Base-by-base conservation (phyloP, 2,797 vertebrate genomes). In the Ibycter americanus region DNA sequence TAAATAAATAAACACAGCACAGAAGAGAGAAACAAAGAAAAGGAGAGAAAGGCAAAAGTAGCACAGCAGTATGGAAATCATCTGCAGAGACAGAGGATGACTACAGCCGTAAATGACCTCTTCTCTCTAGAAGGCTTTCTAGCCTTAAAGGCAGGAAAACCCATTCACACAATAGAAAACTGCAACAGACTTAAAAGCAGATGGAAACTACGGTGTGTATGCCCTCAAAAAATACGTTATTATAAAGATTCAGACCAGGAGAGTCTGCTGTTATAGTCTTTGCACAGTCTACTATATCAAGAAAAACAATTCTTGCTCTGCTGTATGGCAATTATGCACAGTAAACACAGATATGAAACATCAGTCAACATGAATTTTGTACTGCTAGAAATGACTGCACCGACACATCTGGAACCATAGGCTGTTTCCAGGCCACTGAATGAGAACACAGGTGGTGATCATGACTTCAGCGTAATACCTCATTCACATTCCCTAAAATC, bases 241-340 rank as follows among this genome's bases (percentile, higher is more conserved):
- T 85, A 70, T 27, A 68, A 94, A 74, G 59, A 93, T 51, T 90
- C 40, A 81, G 66, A 91, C 73, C 47, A 96, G 61, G 84, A 66
- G 11, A 65, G 71, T 31, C 72, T 78, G 68, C 80, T 80, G 5
- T 34, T 32, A 23, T 0, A 78, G 68, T 44, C 68, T 83, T 74
- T 62, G 36, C 59, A 74, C 49, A 92, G 83, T 23, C 79, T 83
- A 34, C 77, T 77, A 7, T 47, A 85, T 59, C 81, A 85, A 91
- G 52, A 79, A 84, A 82, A 88, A 47, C 46, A 80, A 46, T 62
- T 87, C 62, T 81, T 91, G 66, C 59, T 83, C 87, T 90, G 55
- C 55, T 72, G 34, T 38, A 51, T 38, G n/a, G 34, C 62, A 77
- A 34, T 80, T 73, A 77, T 4, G 17, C 62, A 70, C 71, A 81